Percentiles rank a stretch among this genome's conserved stretches.
These are phyloP conservation scores for Megamerina dolium DNA, from an alignment of 2,888 invertebrate species.

Conservation along the genomic window DNA sequence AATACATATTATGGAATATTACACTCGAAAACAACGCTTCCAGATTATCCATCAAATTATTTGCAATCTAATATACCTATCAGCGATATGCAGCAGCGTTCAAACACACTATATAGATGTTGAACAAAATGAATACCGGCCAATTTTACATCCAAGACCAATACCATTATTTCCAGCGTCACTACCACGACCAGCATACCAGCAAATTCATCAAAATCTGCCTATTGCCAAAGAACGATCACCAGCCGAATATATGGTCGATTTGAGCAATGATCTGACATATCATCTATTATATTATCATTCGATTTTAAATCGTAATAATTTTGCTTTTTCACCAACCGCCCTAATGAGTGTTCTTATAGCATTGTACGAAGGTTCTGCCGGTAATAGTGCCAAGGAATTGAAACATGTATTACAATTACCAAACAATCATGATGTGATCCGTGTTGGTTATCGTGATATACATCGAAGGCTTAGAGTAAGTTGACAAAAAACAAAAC, in stretches of 20 bases:
- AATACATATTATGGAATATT: too few species aligned
- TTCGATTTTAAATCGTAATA: slow-evolving; percentile 67
- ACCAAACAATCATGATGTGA: slow-evolving; percentile 66
- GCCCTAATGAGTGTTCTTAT: slow-evolving; percentile 74
- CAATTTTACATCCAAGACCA: slow-evolving; percentile 31
- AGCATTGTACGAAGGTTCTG: slow-evolving; percentile 72
- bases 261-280: slow-evolving; percentile 69
- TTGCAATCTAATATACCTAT: too few species aligned
- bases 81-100: too few species aligned
- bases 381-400: slow-evolving; percentile 66
- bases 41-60: too few species aligned
- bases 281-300: slow-evolving; percentile 65
- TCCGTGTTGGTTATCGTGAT: slow-evolving; percentile 74
- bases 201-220: slow-evolving; percentile 25
- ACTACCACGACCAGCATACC: slow-evolving; percentile 23
- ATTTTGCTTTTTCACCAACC: slow-evolving; percentile 80
- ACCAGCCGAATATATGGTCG: slow-evolving; percentile 71
- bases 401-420: slow-evolving; percentile 64
- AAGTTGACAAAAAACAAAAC: slow-evolving; percentile 23
- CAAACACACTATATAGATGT: slow-evolving; percentile 41
- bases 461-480: slow-evolving; percentile 77
- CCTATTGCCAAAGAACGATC: slow-evolving; percentile 38
- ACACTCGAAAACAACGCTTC: too few species aligned
- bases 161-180: slow-evolving; percentile 27
- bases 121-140: slow-evolving; percentile 36